These are phyloP conservation scores for Rhagoletis zephyria DNA, from an alignment of 1,140 invertebrate species.

Conservation along the genomic window DNA sequence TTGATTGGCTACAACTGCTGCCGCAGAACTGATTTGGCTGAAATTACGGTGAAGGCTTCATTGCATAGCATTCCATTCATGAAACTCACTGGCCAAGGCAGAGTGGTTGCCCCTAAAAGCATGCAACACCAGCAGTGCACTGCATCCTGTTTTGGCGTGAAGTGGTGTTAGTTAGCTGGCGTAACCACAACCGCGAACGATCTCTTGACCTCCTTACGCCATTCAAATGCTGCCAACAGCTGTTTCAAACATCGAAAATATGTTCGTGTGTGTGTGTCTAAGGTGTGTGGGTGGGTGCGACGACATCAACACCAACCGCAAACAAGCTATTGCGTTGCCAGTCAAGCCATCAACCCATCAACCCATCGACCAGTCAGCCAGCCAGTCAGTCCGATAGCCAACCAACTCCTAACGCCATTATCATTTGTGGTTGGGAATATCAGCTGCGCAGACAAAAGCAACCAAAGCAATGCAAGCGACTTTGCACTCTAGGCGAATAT, in stretches of 20 bases:
- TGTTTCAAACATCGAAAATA: neutral
- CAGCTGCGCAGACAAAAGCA: neutral
- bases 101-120: neutral
- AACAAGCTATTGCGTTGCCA: neutral
- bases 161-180: constrained; percentile 28
- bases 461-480: neutral
- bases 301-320: constrained; percentile 31
- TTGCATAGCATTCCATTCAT: neutral
- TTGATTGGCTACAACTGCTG: neutral
- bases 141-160: constrained; percentile 33
- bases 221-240: neutral
- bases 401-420: neutral
- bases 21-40: too few species aligned
- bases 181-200: neutral
- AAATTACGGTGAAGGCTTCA: neutral
- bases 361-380: neutral
- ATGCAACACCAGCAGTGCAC: neutral
- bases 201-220: constrained; percentile 42
- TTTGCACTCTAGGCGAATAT: constrained; percentile 12
- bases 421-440: neutral
- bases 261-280: neutral
- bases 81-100: too few species aligned
- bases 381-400: neutral
- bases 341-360: constrained; percentile 20
- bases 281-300: neutral